Evolutionary conservation across 2,888 invertebrate species (phyloP), one percentile per base, ranked within the genome.

Genomic region (Cantharis flavilabris): DNA sequence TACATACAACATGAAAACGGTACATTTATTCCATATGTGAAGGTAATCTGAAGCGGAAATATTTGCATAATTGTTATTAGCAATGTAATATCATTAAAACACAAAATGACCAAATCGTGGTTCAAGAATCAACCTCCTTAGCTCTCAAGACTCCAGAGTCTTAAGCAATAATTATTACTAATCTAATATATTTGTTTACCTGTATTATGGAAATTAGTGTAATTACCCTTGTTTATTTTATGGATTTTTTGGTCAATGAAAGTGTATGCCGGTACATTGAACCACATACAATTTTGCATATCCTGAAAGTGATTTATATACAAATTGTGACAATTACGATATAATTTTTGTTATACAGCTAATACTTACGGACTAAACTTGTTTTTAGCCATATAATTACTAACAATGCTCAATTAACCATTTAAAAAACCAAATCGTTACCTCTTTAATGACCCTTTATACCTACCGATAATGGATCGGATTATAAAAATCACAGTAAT

Each of bases 1-100:
- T 73, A 78, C 79, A 79, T 75, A 77, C 49, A 77, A 80, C 79
- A 77, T 76, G 78, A 62, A 76, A 78, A 80, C 78, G 80, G 80
- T 79, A 78, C 71, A 73, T 70, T 69, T 75, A 70, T 73, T 73
- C 69, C 64, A 64, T 16, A 67, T 67, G 18, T 67, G 26, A 67
- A 67, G 26, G 23, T 23, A 67, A 26, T 64, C 20, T 18, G 20
- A 64, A 67, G 65, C 20, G 65, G 65, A 67, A 67, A 26, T 23
- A 14, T 67, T 67, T 67, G 23, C 23, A 67, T 67, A 67, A 67
- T 67, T 67, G 49, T 49, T 49, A 49, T 49, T 49, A 49, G 49
- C 49, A 49, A 49, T 67, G 65, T 20, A 67, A 67, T 20, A 67
- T 67, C 65, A 67, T 67, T 67, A 67, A 67, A 67, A n/a, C n/a